Evolutionary conservation across 1,140 invertebrate species (phyloP).

Genomic region (Sipha flava): DNA sequence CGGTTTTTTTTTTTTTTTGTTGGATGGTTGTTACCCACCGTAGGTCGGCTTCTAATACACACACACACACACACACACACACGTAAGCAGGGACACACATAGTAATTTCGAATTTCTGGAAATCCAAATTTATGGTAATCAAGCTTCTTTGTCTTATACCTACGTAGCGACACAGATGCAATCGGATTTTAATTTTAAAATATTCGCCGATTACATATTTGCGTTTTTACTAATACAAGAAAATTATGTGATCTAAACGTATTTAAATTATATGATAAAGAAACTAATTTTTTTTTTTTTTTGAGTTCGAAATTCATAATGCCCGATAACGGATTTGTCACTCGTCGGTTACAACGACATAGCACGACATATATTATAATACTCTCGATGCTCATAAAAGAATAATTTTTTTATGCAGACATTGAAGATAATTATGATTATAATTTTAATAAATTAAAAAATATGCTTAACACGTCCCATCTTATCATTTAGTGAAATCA

Average conservation of each 20-base stretch:
- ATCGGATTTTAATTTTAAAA: slow-evolving; percentile 20
- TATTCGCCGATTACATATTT: slow-evolving; percentile 1
- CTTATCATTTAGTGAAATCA: no score
- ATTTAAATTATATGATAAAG: not conserved
- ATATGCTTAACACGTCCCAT: no score
- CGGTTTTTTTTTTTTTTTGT: not conserved
- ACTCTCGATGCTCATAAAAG: not conserved
- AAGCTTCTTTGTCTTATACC: slow-evolving; percentile 4
- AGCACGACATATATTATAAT: not conserved
- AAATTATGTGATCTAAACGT: not conserved
- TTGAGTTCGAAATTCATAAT: not conserved
- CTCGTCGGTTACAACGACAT: not conserved
- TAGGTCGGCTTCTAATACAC: not conserved
- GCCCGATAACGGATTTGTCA: not conserved
- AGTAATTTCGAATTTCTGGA: slow-evolving; percentile 6
- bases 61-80: not conserved
- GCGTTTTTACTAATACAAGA: not conserved
- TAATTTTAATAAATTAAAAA: no score
- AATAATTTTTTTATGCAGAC: not conserved
- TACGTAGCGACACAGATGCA: not conserved
- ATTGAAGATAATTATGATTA: no score
- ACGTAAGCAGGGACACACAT: not conserved
- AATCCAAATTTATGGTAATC: slow-evolving; percentile 15
- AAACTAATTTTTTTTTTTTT: not conserved
- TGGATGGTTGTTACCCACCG: not conserved